phyloP scores from a whole-genome alignment of 2,113 vertebrate genomes.

The Mionectes macconnelli region DNA sequence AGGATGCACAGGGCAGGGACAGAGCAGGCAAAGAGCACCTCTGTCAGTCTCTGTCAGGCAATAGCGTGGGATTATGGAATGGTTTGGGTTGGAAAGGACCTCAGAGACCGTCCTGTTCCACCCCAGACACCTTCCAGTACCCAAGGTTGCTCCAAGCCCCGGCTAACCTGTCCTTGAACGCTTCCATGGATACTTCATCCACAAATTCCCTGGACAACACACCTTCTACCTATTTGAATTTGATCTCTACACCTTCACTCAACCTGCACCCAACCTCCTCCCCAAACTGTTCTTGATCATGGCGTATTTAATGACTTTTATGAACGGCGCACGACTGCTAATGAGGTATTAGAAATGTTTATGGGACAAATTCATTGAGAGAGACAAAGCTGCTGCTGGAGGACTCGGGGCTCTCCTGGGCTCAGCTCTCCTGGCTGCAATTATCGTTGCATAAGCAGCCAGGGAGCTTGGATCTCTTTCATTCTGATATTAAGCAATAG shows the following conservation, averaged over 20 bases:
- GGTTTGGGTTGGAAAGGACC: background rate
- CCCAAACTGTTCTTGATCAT: background rate
- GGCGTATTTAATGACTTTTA: background rate
- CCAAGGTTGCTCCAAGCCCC: background rate
- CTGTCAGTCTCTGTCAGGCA: fast-evolving
- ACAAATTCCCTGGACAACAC: background rate
- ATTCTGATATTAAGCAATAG: conserved; percentile 15
- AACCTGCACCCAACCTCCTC: background rate
- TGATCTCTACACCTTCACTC: background rate
- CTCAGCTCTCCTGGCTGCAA: background rate
- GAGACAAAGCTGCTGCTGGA: background rate
- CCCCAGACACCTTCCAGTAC: fast-evolving
- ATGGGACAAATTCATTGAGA: background rate
- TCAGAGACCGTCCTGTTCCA: background rate
- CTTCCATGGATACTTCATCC: background rate
- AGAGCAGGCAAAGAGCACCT: background rate
- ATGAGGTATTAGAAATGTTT: background rate
- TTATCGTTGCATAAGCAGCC: conserved; percentile 16
- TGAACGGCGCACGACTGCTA: background rate
- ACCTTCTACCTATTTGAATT: background rate
- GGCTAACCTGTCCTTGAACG: background rate
- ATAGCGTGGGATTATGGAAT: background rate
- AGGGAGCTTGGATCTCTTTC: background rate
- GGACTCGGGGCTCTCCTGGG: background rate
- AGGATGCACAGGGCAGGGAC: background rate